phyloP scores from a whole-genome alignment of 2,113 vertebrate species.

The Gnathochromis pfefferi region DNA sequence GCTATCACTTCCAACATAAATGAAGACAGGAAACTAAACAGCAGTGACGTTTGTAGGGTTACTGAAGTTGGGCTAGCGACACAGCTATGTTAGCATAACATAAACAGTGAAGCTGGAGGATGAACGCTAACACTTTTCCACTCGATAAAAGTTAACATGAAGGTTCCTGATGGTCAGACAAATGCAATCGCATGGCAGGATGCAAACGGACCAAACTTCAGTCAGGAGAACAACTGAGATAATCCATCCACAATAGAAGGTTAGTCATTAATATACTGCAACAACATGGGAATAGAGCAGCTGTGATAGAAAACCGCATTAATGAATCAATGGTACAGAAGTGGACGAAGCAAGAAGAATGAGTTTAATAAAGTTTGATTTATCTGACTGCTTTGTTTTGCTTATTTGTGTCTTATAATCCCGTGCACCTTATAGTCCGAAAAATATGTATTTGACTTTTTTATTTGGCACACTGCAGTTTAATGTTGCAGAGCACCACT shows the following conservation, averaged over 20 bases:
- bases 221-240: background rate
- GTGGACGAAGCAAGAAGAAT: background rate
- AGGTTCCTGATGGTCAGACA: fast-evolving
- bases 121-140: fast-evolving
- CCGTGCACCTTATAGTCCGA: fast-evolving
- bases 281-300: background rate
- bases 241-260: background rate
- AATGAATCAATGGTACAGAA: background rate
- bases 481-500: background rate
- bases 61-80: too few relatives aligned
- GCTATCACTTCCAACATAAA: too few relatives aligned
- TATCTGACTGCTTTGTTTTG: background rate
- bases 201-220: fast-evolving
- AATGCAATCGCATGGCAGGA: background rate
- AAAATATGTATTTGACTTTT: background rate
- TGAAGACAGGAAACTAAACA: too few relatives aligned
- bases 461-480: background rate
- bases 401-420: background rate
- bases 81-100: too few relatives aligned
- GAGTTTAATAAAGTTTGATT: background rate
- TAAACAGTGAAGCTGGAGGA: background rate
- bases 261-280: background rate
- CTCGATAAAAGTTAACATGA: background rate
- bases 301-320: background rate
- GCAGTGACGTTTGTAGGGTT: too few relatives aligned